Conservation (phyloP, 92 coral and sea anemone species). For the Anthopleura xanthogrammica region DNA sequence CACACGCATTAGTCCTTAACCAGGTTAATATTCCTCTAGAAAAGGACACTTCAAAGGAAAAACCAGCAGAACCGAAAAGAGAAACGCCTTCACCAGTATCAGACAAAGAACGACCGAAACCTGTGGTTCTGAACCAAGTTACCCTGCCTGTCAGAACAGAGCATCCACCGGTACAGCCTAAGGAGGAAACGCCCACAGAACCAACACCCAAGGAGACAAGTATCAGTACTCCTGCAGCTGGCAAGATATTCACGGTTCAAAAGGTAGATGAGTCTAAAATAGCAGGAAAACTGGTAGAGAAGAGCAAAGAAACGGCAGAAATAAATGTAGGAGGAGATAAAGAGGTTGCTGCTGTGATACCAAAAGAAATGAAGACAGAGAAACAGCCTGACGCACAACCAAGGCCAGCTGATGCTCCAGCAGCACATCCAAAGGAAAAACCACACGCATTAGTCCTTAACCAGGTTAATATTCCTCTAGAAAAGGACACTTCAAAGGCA, state of each 20-base stretch:
- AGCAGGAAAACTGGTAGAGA: background rate
- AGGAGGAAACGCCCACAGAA: background rate
- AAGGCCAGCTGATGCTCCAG: background rate
- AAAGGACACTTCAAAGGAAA: conserved; percentile 1
- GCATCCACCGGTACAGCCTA: background rate
- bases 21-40: conserved; percentile 14
- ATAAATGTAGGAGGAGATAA: background rate
- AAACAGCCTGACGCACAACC: background rate
- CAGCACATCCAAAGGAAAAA: conserved; percentile 5
- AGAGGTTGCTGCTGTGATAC: background rate
- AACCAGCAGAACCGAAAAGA: background rate
- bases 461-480: conserved; percentile 14
- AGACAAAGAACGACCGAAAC: conserved; percentile 50
- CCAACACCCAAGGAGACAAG: background rate
- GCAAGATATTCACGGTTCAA: conserved; percentile 50
- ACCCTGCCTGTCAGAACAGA: conserved; percentile 16
- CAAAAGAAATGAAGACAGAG: background rate
- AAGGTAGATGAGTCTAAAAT: conserved; percentile 51
- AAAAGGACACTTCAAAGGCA: background rate
- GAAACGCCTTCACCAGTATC: background rate
- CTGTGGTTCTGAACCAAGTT: conserved; percentile 61
- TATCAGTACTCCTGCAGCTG: conserved; percentile 14
- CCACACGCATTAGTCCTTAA: conserved; percentile 32
- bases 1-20: conserved; percentile 29
- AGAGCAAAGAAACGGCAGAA: background rate